A percentile compares a stretch with the other conserved stretches of the same genome.
Evolutionary conservation across 2,797 vertebrate species (phyloP).

Genomic region (Phrynocephalus forsythii): DNA sequence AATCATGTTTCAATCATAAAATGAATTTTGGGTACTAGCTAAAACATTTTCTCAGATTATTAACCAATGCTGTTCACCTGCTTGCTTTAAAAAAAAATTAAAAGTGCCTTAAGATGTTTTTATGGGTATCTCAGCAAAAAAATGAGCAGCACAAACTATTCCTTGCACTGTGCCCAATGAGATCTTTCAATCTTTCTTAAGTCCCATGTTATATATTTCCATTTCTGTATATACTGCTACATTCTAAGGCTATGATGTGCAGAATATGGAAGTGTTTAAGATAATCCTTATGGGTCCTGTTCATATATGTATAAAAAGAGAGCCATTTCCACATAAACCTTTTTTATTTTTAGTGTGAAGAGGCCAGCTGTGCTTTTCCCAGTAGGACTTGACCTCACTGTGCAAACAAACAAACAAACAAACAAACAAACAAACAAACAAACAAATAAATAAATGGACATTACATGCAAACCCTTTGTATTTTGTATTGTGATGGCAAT

Average conservation of each 20-base stretch:
- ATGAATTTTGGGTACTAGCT: conserved; percentile 61
- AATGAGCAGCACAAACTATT: conserved; percentile 52
- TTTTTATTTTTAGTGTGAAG: conserved; percentile 53
- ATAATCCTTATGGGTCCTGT: conserved; percentile 71
- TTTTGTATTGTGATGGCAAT: not conserved
- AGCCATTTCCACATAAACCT: conserved; percentile 71
- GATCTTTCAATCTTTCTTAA: conserved; percentile 63
- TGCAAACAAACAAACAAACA: not conserved
- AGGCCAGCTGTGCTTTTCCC: conserved; percentile 52
- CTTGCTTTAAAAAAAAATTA: conserved; percentile 36
- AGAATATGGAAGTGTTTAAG: conserved; percentile 72
- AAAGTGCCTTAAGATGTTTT: conserved; percentile 46
- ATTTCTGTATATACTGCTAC: conserved; percentile 67
- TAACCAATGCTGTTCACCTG: conserved; percentile 56
- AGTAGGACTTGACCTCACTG: conserved; percentile 42
- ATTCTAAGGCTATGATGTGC: conserved; percentile 73
- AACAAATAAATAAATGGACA: not conserved
- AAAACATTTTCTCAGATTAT: conserved; percentile 60
- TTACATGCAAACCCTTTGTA: not conserved
- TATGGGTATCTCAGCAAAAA: conserved; percentile 40
- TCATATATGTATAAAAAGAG: conserved; percentile 64
- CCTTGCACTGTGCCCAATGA: conserved; percentile 57
- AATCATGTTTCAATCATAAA: conserved; percentile 70
- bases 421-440: no score
- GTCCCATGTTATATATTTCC: conserved; percentile 46